A percentile compares a stretch with the other conserved stretches of the same genome.
These are phyloP conservation scores for Brachypodius melanocephalos DNA, from an alignment of 2,113 vertebrate species.

Conservation along the genomic window DNA sequence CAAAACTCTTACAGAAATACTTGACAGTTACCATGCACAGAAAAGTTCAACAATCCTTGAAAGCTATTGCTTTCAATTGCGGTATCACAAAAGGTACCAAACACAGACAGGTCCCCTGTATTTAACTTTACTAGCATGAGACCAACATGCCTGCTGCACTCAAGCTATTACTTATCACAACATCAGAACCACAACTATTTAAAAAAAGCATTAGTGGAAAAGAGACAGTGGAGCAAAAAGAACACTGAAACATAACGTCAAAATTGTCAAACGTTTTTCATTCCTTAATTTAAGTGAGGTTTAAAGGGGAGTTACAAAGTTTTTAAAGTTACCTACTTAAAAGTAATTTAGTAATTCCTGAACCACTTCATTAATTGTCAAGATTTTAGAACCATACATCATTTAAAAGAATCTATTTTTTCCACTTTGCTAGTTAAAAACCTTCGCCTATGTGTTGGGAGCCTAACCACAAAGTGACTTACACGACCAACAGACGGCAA, in stretches of 20 bases:
- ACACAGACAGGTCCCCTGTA: background rate
- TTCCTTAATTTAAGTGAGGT: background rate
- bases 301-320: background rate
- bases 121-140: background rate
- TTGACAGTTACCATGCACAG: background rate
- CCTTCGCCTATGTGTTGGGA: background rate
- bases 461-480: background rate
- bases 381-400: background rate
- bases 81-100: background rate
- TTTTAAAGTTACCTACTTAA: background rate
- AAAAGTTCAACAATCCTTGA: background rate
- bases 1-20: background rate
- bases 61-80: background rate
- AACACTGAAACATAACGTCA: background rate
- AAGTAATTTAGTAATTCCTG: background rate
- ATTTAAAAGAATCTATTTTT: background rate
- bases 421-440: background rate
- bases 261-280: background rate
- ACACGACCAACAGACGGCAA: accelerated
- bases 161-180: background rate
- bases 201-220: background rate
- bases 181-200: background rate
- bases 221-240: background rate
- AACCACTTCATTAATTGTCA: background rate
- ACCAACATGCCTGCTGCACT: background rate